Evolutionary conservation across 2,888 invertebrate genomes (phyloP), one percentile per base, ranked within the genome.

Genomic region (Chalcis sispes): DNA sequence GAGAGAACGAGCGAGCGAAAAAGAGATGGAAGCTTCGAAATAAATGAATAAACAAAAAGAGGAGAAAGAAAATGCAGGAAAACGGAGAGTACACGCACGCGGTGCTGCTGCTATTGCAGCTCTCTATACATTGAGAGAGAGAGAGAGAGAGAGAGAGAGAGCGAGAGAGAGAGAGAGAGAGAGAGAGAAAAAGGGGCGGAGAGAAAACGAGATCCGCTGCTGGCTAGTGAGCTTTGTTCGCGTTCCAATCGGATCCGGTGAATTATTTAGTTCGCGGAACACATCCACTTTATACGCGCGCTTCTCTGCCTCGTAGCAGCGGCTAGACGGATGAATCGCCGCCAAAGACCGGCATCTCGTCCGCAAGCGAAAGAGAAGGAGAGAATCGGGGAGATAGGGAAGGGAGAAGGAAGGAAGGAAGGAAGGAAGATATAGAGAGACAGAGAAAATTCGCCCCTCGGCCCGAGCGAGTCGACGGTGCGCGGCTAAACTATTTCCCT

Each of bases 241-340:
- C 62, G 42, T 66, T 67, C 61, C 52, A 74, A 74, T 74, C 46
- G 66, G 67, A 29, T 62, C 18, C 73, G 40, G 13, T 59, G 72
- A 73, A 73, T 73, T 59, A 66, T 73, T 73, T 65, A 72, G 40
- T n/a, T 36, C 5, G 50, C 48, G 25, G 20, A 25, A 36, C 46
- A 27, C 32, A 25, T 18, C 42, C 42, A 25, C 20, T 18, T 36
- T 36, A 10, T 36, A 56, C 8, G 1, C 5, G 20, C 32, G 5
- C 42, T 7, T 23, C 1, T 7, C 42, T 5, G 27, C n/a, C n/a
- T n/a, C 10, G 46, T 25, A 32, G 18, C 23, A 32, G 20, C 2
- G 15, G 46, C 48, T 56, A 65, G 65, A 66, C 29, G 50, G 42
- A 66, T 65, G 72, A 66, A 59, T 27, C 42, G 23, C 20, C 29